Base-by-base conservation (phyloP, 2,113 vertebrate species). In the Glareola pratincola region DNA sequence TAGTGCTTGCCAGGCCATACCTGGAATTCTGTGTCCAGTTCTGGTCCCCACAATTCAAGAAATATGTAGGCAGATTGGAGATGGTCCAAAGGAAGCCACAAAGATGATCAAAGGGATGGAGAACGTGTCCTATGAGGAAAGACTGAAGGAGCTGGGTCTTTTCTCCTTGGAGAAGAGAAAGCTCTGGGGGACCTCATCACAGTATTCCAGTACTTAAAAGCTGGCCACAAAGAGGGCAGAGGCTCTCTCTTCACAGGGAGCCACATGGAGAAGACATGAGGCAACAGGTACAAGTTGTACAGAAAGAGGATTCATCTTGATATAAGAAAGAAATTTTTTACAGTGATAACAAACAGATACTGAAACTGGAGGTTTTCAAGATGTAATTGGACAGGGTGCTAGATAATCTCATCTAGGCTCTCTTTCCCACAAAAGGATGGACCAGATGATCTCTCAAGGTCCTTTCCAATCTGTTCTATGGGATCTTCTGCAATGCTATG, bases 11-110 rank as follows among this genome's bases (percentile, higher is more conserved):
- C 29, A 68, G 54, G 30, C 39, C 1, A 0, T 4, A 47, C 12
- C 21, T 45, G 43, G 23, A 50, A 14, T 24, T 16, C 0, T 0
- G 6, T 7, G 4, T 27, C 17, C 23, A 53, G 9, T 67, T 84
- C 34, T 48, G n/a, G 24, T 41, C 24, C 15, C n/a, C 16, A 16
- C 20, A 72, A 18, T 47, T 63, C 50, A 32, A 56, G 53, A 43
- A 68, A 37, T 36, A 48, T 21, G 8, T 48, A 36, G 15, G 21
- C 24, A 12, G 13, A 36, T 8, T 43, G 11, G 43, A 73, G 48
- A 59, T 2, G 1, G 36, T 50, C 36, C 45, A 53, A 59, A 90
- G 36, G 21, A 81, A 3, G 36, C 30, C 18, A 63, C 29, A 47
- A 54, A 39, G 29, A n/a, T 39, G n/a, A n/a, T 24, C 19, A 37